These are phyloP conservation scores for Oeneis ivallda DNA, from an alignment of 2,888 invertebrate species.

Conservation along the genomic window DNA sequence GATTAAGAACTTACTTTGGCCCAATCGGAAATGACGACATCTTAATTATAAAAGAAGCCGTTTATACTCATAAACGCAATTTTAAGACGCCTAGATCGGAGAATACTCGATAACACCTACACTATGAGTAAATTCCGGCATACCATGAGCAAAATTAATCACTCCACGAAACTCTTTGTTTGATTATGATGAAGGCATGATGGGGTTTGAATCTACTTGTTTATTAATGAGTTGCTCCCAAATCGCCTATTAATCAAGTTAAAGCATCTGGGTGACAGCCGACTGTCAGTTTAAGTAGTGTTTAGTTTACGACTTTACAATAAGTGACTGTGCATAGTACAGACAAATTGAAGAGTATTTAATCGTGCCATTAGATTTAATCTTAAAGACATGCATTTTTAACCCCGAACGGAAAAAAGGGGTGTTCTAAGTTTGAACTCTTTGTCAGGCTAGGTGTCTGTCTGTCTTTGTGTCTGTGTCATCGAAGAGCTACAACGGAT, in stretches of 20 bases:
- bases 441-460: too few relatives aligned
- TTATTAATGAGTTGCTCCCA: conserved; percentile 71
- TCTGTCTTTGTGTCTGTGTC: too few relatives aligned
- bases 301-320: conserved; percentile 64
- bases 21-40: too few relatives aligned
- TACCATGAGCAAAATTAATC: conserved; percentile 29
- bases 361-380: not conserved
- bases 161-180: conserved; percentile 55
- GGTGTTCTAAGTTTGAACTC: too few relatives aligned
- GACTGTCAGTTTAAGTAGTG: conserved; percentile 78
- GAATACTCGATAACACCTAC: not conserved
- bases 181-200: conserved; percentile 67
- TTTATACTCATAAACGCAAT: not conserved
- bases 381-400: not conserved
- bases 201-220: conserved; percentile 58
- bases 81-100: not conserved
- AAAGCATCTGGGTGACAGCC: conserved; percentile 78
- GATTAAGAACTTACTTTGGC: too few relatives aligned
- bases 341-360: conserved; percentile 2
- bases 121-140: not conserved
- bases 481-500: too few relatives aligned
- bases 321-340: conserved; percentile 21
- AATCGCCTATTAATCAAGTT: conserved; percentile 79
- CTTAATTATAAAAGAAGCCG: too few relatives aligned
- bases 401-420: not conserved